Percentiles rank a stretch among this genome's conserved stretches.
Evolutionary conservation across 2,113 vertebrate genomes (phyloP).

Genomic region (Ammodytes marinus): DNA sequence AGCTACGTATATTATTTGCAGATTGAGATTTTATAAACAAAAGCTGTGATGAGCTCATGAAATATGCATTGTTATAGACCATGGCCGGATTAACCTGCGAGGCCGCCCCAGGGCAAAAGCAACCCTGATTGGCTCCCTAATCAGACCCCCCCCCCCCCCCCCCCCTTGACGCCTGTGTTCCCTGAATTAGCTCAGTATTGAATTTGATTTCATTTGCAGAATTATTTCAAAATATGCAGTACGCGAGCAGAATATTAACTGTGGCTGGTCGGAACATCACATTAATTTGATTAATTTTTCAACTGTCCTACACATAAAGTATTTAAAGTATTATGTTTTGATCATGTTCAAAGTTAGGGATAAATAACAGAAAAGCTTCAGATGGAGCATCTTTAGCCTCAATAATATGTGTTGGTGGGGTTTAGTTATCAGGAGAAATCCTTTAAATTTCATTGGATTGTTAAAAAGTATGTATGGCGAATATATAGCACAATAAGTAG

Average conservation of each 20-base stretch:
- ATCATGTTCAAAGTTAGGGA: no score
- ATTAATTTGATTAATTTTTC: background rate
- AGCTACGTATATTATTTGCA: background rate
- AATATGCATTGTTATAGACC: background rate
- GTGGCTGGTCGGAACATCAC: background rate
- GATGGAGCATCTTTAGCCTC: background rate
- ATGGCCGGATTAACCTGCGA: background rate
- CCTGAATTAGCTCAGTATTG: background rate
- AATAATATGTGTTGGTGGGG: background rate
- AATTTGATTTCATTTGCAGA: background rate
- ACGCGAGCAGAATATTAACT: background rate
- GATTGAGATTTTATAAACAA: background rate
- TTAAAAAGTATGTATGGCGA: no score
- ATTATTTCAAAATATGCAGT: background rate
- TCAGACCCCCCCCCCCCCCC: background rate
- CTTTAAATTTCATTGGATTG: no score
- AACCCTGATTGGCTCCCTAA: background rate
- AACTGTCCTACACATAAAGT: no score
- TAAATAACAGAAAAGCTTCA: background rate
- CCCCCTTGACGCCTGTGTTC: no score
- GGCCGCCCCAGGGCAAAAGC: background rate
- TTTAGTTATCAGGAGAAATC: background rate
- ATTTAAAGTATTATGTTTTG: no score
- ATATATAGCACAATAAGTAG: background rate
- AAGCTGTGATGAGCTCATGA: background rate